phyloP scores from a whole-genome alignment of 2,888 invertebrate species.

The Drosophila merina region DNA sequence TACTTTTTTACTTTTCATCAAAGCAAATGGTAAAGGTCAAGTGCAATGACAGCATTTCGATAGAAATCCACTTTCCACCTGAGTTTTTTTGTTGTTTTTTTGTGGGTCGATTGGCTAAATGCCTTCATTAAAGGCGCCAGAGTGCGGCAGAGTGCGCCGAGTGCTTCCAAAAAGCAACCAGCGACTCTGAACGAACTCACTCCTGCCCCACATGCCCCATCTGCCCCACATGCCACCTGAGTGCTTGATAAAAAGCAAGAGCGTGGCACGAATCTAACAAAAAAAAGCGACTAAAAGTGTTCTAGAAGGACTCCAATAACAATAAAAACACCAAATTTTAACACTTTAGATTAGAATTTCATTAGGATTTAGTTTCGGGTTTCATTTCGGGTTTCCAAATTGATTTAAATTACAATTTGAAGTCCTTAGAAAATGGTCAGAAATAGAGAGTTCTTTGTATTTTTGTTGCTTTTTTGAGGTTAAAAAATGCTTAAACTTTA shows the following conservation, averaged over 20 bases:
- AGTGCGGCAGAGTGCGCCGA: slow-evolving; percentile 40
- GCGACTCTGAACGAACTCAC: slow-evolving; percentile 29
- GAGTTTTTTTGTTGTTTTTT: slow-evolving; percentile 3
- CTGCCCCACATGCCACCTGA: no score
- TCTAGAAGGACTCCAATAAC: slow-evolving; percentile 4
- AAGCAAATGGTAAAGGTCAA: slow-evolving; percentile 37
- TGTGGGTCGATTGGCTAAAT: slow-evolving; percentile 35
- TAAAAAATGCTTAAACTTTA: no score
- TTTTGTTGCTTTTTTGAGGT: no score
- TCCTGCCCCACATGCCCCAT: slow-evolving; percentile 6
- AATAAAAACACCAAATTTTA: neutral
- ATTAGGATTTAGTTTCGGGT: neutral
- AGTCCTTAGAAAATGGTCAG: no score
- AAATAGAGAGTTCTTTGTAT: no score
- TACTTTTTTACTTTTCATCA: neutral
- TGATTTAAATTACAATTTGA: no score
- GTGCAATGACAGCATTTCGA: slow-evolving; percentile 33
- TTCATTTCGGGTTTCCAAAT: neutral
- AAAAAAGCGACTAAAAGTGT: no score
- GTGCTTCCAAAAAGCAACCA: slow-evolving; percentile 15
- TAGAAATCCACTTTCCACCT: slow-evolving; percentile 11
- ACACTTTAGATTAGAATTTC: neutral
- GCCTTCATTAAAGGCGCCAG: slow-evolving; percentile 44
- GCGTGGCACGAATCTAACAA: slow-evolving; percentile 35
- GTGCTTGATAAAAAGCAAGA: slow-evolving; percentile 1